A percentile compares a stretch with the other conserved stretches of the same genome.
These are phyloP conservation scores for Diorhabda carinulata DNA, from an alignment of 1,140 invertebrate genomes.

Conservation along the genomic window DNA sequence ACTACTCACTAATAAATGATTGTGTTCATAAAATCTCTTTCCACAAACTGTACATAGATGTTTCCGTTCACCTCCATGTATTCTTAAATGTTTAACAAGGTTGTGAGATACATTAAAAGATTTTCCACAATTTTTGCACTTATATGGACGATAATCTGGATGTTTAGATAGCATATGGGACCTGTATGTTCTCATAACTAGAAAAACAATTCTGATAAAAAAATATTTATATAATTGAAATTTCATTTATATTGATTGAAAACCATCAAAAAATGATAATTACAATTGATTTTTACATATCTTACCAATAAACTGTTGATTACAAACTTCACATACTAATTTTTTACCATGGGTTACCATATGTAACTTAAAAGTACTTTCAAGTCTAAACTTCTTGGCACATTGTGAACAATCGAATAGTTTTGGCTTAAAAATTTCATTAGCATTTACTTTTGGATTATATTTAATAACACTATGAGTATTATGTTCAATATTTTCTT, in stretches of 20 bases:
- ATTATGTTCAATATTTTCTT: background rate
- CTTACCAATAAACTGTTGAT: conserved; percentile 34
- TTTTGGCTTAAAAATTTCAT: background rate
- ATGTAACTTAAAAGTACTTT: conserved; percentile 31
- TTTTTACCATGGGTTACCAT: conserved; percentile 34
- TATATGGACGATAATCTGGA: conserved; percentile 42
- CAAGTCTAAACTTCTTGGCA: conserved; percentile 31
- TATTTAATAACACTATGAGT: background rate
- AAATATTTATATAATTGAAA: too few species aligned
- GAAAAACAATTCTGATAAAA: conserved; percentile 12
- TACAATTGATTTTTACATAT: background rate
- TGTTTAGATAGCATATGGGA: conserved; percentile 41
- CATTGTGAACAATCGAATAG: conserved; percentile 30
- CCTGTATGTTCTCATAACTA: conserved; percentile 36
- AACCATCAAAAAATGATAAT: background rate
- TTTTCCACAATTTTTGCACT: conserved; percentile 44
- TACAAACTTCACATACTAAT: conserved; percentile 34
- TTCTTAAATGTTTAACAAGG: conserved; percentile 43
- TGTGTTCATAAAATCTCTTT: conserved; percentile 40
- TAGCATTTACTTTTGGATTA: background rate
- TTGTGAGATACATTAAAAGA: conserved; percentile 39
- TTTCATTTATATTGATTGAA: background rate
- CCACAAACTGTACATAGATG: conserved; percentile 44
- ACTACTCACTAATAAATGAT: conserved; percentile 30
- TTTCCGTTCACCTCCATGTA: conserved; percentile 44